phyloP scores from a whole-genome alignment of 2,888 invertebrate genomes.

The Drosophila antonietae region DNA sequence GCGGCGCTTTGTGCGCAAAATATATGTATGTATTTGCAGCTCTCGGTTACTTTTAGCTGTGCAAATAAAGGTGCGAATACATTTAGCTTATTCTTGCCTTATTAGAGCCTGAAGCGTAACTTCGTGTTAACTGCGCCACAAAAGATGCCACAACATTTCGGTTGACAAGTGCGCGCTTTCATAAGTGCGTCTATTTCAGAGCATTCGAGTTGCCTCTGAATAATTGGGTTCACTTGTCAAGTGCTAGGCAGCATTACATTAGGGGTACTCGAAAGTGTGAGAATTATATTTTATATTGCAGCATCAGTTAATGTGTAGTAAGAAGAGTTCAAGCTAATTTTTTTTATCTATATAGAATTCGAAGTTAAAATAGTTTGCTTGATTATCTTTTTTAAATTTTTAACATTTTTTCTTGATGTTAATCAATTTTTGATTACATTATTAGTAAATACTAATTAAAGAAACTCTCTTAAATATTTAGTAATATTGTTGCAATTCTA shows the following conservation, averaged over 20 bases:
- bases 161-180: conserved; percentile 16
- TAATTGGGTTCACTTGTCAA: conserved; percentile 40
- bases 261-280: neutral
- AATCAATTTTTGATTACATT: too few relatives aligned
- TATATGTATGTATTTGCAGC: conserved; percentile 27
- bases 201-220: conserved; percentile 20
- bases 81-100: conserved; percentile 33
- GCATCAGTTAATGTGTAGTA: neutral
- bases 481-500: neutral
- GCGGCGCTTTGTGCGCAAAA: conserved; percentile 26
- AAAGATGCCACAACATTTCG: conserved; percentile 22
- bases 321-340: neutral
- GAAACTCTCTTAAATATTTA: neutral
- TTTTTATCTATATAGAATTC: neutral
- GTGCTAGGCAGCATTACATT: neutral
- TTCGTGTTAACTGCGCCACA: conserved; percentile 38
- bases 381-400: too few relatives aligned
- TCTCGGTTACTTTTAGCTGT: conserved; percentile 48
- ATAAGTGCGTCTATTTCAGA: neutral
- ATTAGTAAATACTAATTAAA: neutral
- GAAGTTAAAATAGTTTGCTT: too few relatives aligned
- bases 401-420: too few relatives aligned
- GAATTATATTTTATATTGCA: neutral
- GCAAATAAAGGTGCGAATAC: conserved; percentile 69
- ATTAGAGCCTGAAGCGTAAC: conserved; percentile 24